phyloP scores from a whole-genome alignment of 2,797 vertebrate species.

The Buphagus erythrorhynchus region DNA sequence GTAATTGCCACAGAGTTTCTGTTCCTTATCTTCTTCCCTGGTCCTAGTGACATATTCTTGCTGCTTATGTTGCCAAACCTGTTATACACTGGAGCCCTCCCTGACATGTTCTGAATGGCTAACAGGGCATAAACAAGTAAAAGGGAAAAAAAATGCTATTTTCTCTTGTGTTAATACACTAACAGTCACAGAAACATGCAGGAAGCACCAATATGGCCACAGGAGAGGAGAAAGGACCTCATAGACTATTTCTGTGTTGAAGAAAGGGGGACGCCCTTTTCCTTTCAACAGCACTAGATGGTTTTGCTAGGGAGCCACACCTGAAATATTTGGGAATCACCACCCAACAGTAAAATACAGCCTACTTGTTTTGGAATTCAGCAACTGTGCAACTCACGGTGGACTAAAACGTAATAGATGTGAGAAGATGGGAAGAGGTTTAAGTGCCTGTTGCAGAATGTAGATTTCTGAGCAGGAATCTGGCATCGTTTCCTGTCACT shows the following conservation, averaged over 20 bases:
- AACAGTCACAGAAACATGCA: not conserved
- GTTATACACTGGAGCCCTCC: not conserved
- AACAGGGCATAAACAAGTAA: not conserved
- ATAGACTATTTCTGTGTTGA: not conserved
- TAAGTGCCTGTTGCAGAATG: not conserved
- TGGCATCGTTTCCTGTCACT: rapidly evolving
- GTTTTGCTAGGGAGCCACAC: not conserved
- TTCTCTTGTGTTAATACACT: not conserved
- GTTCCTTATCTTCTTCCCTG: not conserved
- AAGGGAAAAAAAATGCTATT: not conserved
- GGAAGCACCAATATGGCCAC: not conserved
- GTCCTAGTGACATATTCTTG: not conserved
- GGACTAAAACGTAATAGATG: not conserved
- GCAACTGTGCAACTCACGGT: not conserved
- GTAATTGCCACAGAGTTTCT: not conserved
- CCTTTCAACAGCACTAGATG: not conserved
- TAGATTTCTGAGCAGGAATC: not conserved
- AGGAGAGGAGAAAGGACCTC: not conserved
- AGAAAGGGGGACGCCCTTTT: not conserved
- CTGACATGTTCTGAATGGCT: not conserved
- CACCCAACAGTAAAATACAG: not conserved
- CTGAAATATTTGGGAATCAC: not conserved
- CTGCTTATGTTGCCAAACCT: conserved; percentile 29
- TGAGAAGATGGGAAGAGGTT: not conserved
- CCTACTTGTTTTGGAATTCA: not conserved